phyloP scores from a whole-genome alignment of 2,797 vertebrate genomes.

The Merluccius polli region DNA sequence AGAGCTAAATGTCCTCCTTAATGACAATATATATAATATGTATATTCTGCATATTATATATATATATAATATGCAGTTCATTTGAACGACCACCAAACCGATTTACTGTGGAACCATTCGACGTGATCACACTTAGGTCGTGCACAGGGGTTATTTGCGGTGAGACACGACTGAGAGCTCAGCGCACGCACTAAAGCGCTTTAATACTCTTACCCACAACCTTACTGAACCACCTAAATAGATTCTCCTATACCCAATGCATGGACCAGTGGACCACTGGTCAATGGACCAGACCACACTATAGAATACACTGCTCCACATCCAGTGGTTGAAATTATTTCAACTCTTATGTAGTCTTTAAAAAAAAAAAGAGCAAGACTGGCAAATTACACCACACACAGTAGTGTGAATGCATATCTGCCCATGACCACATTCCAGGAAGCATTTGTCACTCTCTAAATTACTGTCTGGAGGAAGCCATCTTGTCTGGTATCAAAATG shows the following conservation, averaged over 20 bases:
- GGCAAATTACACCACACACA: neutral
- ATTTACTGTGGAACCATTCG: neutral
- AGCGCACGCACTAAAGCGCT: neutral
- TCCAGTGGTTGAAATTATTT: neutral
- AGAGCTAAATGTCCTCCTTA: neutral
- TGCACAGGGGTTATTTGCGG: neutral
- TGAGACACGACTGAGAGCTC: neutral
- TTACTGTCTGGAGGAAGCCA: neutral
- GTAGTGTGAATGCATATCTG: neutral
- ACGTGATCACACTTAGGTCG: neutral
- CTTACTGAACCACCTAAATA: neutral
- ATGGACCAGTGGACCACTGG: too few species aligned
- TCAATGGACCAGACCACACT: too few species aligned
- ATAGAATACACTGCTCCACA: neutral
- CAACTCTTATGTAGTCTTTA: neutral
- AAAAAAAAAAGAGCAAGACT: neutral
- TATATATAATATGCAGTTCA: neutral
- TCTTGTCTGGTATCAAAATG: slow-evolving; percentile 6
- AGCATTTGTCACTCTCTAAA: neutral
- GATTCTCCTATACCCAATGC: neutral
- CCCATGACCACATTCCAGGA: neutral
- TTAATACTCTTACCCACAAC: neutral
- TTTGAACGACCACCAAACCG: neutral
- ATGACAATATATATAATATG: too few species aligned
- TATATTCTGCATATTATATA: too few species aligned